A percentile compares a stretch with the other conserved stretches of the same genome.
These are phyloP conservation scores for Gallinago nigripennis DNA, from an alignment of 2,797 vertebrate genomes.

Conservation along the genomic window DNA sequence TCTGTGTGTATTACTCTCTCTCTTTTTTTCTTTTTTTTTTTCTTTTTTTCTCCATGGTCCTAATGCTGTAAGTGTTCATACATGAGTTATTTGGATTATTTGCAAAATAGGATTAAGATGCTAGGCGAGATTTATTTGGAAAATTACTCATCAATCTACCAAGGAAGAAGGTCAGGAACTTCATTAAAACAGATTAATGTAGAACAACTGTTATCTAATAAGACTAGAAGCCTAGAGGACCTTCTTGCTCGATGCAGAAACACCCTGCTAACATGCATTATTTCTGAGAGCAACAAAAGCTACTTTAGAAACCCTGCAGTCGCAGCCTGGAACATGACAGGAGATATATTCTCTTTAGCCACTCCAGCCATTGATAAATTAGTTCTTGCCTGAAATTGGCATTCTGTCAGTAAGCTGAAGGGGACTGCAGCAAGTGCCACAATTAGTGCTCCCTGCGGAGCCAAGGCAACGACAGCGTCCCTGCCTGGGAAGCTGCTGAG, in stretches of 20 bases:
- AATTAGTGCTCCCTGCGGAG: conserved; percentile 56
- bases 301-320: neutral
- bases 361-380: conserved; percentile 56
- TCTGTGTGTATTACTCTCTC: neutral
- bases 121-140: neutral
- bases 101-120: conserved; percentile 27
- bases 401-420: conserved; percentile 50
- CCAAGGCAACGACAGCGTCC: neutral
- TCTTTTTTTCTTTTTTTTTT: no score
- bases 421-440: conserved; percentile 25
- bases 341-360: conserved; percentile 56
- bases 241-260: neutral
- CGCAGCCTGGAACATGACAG: conserved; percentile 17
- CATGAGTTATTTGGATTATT: conserved; percentile 42
- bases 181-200: conserved; percentile 62
- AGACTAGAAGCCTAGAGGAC: neutral
- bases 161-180: conserved; percentile 48
- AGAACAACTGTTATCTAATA: conserved; percentile 22
- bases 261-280: neutral
- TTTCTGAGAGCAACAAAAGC: neutral
- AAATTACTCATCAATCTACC: conserved; percentile 10
- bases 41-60: neutral
- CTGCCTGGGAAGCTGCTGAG: neutral
- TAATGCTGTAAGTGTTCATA: neutral
- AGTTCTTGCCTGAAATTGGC: conserved; percentile 54